Percentiles rank a stretch among this genome's conserved stretches.
Conservation (phyloP, 2,113 vertebrate genomes). For the Aspiorhynchus laticeps region DNA sequence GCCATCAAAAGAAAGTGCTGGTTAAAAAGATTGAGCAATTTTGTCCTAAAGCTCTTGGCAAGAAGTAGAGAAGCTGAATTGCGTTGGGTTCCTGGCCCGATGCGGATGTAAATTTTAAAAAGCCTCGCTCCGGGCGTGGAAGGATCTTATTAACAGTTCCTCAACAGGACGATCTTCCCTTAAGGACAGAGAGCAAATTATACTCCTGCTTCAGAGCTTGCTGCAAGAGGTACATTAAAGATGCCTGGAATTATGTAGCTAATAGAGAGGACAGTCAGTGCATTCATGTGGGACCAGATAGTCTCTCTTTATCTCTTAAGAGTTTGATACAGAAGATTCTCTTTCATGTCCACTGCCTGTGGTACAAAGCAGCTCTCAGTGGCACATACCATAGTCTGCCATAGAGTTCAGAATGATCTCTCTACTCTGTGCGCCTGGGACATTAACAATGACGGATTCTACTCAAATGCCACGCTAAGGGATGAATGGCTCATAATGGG, state of each 20-base stretch:
- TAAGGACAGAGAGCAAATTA: conserved; percentile 30
- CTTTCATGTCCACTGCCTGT: conserved; percentile 18
- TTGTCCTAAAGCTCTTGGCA: background rate
- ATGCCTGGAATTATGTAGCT: conserved; percentile 18
- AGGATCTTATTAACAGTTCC: conserved; percentile 23
- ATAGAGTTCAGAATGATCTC: background rate
- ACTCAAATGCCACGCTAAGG: background rate
- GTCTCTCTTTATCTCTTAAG: background rate
- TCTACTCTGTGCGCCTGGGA: background rate
- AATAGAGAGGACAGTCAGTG: conserved; percentile 11
- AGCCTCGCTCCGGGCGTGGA: background rate
- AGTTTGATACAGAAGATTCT: conserved; percentile 23
- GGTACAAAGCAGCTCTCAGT: conserved; percentile 26
- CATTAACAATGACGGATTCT: conserved; percentile 12
- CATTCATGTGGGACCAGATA: conserved; percentile 5
- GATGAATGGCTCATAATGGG: background rate
- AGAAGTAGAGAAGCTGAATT: background rate
- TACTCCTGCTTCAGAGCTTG: conserved; percentile 12
- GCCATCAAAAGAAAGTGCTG: background rate
- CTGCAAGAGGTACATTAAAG: conserved; percentile 3
- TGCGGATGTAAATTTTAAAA: conserved; percentile 8
- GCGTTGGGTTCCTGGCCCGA: background rate
- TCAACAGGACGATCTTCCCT: conserved; percentile 12
- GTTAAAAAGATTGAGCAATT: background rate
- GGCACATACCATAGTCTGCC: background rate